Conservation (phyloP, 2,113 vertebrate genomes). For the Ctenodactylus gundi region DNA sequence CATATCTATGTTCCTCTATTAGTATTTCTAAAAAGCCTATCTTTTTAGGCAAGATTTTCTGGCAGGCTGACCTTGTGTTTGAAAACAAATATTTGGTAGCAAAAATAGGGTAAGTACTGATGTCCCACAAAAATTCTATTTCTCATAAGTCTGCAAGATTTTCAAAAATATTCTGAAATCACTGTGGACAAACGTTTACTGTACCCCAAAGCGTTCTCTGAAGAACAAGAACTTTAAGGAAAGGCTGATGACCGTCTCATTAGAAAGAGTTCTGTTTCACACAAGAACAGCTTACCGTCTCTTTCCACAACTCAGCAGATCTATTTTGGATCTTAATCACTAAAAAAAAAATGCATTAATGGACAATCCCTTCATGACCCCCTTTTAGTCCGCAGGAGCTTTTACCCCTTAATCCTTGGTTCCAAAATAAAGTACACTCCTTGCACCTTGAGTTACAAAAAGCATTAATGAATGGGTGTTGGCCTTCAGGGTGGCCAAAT, state of each 20-base stretch:
- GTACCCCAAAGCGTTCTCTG: neutral
- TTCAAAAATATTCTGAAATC: neutral
- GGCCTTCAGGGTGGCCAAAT: neutral
- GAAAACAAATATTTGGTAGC: neutral
- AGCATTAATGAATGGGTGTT: neutral
- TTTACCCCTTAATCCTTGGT: too few relatives aligned
- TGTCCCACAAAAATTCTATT: neutral
- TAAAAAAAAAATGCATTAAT: too few relatives aligned
- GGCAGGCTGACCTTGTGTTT: conserved; percentile 44
- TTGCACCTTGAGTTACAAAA: too few relatives aligned
- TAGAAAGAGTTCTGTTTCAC: neutral
- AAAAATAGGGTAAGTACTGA: conserved; percentile 31
- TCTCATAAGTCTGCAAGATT: neutral
- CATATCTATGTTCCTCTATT: neutral
- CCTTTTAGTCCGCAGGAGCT: too few relatives aligned
- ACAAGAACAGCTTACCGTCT: conserved; percentile 30
- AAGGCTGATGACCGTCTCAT: neutral
- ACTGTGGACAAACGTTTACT: conserved; percentile 37
- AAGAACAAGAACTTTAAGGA: conserved; percentile 13
- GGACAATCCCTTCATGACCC: too few relatives aligned
- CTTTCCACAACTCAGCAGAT: neutral
- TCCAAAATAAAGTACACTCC: too few relatives aligned
- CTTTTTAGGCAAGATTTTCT: conserved; percentile 63
- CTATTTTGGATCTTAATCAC: neutral
- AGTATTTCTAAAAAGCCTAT: neutral